A percentile compares a stretch with the other conserved stretches of the same genome.
Evolutionary conservation across 2,113 vertebrate genomes (phyloP).

Genomic region (Eretmochelys imbricata): DNA sequence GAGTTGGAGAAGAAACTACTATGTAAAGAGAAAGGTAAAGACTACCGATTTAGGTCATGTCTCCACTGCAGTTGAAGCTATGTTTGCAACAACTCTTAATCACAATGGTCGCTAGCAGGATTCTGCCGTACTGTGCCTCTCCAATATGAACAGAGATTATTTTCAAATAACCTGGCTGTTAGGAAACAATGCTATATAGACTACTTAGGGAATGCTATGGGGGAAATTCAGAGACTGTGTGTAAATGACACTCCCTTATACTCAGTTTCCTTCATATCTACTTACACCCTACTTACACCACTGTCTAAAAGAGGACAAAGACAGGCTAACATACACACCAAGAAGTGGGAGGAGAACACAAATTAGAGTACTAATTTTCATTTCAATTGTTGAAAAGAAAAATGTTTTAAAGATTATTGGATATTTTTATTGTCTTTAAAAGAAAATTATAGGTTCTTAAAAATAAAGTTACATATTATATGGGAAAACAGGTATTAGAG

Average conservation of each 20-base stretch:
- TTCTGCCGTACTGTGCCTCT: neutral
- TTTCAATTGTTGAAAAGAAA: neutral
- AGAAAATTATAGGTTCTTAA: neutral
- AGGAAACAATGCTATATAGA: neutral
- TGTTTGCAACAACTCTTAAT: neutral
- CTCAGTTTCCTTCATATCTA: neutral
- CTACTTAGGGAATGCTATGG: neutral
- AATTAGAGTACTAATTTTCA: neutral
- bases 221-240: neutral
- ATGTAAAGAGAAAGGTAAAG: conserved; percentile 26
- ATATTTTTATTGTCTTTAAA: neutral
- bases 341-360: neutral
- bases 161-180: neutral
- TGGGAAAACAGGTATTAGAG: neutral
- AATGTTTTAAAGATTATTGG: neutral
- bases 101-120: neutral
- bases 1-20: conserved; percentile 5
- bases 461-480: neutral
- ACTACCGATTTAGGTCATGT: conserved; percentile 7
- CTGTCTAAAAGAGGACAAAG: neutral
- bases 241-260: neutral
- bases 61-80: conserved; percentile 12
- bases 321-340: neutral
- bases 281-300: neutral
- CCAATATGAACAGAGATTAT: neutral